Conservation (phyloP, 2,888 invertebrate species). For the Drosophila percnosoma region DNA sequence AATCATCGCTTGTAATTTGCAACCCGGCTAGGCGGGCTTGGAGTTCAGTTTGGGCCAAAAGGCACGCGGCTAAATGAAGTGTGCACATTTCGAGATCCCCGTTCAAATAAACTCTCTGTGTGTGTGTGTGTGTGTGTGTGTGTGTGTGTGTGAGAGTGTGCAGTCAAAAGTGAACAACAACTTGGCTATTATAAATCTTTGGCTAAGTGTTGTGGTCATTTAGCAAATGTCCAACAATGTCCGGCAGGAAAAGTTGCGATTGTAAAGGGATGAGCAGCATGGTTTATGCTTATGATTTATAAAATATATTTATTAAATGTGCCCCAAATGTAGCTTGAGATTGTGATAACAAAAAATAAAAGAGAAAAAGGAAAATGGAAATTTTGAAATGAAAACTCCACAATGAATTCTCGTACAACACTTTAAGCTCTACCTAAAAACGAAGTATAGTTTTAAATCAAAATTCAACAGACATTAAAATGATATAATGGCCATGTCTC, state of each 20-base stretch:
- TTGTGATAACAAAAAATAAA: constrained; percentile 17
- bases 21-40: constrained; percentile 9
- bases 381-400: neutral
- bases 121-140: constrained; percentile 29
- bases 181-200: constrained; percentile 75
- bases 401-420: neutral
- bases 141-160: constrained; percentile 55
- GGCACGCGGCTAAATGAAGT: constrained; percentile 71
- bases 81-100: constrained; percentile 59
- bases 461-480: constrained; percentile 33
- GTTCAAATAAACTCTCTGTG: constrained; percentile 19
- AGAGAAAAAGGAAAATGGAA: neutral
- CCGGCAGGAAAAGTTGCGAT: constrained; percentile 68
- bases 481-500: constrained; percentile 24
- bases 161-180: constrained; percentile 74
- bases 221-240: constrained; percentile 72
- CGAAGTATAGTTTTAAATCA: constrained; percentile 4
- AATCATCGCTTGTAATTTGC: constrained; percentile 71
- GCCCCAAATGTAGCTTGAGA: constrained; percentile 34
- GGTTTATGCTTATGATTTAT: constrained; percentile 58
- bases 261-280: constrained; percentile 33
- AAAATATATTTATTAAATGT: constrained; percentile 74
- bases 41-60: constrained; percentile 41
- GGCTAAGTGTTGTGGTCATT: constrained; percentile 81
- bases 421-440: neutral